Evolutionary conservation across 1,140 invertebrate species (phyloP).

Genomic region (Archivesica marissinica): DNA sequence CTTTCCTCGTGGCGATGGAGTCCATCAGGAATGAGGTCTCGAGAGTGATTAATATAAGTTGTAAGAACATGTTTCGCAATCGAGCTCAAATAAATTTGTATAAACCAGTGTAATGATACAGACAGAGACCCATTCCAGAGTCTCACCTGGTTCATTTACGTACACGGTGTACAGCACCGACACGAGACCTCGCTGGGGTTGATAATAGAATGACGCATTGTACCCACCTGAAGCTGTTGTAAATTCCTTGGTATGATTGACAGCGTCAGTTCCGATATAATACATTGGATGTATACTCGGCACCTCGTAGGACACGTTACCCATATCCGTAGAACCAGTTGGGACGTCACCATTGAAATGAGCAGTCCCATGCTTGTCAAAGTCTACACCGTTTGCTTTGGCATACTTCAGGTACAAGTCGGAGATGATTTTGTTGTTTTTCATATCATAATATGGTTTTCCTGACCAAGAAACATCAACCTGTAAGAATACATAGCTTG

Average conservation of each 20-base stretch:
- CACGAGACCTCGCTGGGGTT: too few species aligned
- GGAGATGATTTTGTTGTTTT: background rate
- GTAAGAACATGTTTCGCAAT: too few species aligned
- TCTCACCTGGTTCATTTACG: too few species aligned
- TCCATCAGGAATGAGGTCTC: too few species aligned
- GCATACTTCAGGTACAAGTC: constrained; percentile 26
- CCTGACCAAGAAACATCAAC: constrained; percentile 19
- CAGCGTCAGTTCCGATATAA: constrained; percentile 72
- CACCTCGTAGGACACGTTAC: constrained; percentile 81
- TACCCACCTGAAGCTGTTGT: constrained; percentile 69
- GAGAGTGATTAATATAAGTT: too few species aligned
- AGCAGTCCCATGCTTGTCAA: constrained; percentile 21
- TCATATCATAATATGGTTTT: constrained; percentile 29
- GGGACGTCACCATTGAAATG: background rate
- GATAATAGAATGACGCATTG: too few species aligned
- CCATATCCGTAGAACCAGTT: constrained; percentile 74
- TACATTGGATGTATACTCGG: constrained; percentile 80
- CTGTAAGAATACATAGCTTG: background rate
- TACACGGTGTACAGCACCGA: too few species aligned
- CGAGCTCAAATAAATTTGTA: too few species aligned
- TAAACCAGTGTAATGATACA: too few species aligned
- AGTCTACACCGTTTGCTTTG: background rate
- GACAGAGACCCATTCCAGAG: too few species aligned
- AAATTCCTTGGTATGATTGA: constrained; percentile 77
- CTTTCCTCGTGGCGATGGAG: too few species aligned